Percentiles rank a stretch among this genome's conserved stretches.
phyloP scores from a whole-genome alignment of 2,113 vertebrate species.

The Cnemophilus loriae region DNA sequence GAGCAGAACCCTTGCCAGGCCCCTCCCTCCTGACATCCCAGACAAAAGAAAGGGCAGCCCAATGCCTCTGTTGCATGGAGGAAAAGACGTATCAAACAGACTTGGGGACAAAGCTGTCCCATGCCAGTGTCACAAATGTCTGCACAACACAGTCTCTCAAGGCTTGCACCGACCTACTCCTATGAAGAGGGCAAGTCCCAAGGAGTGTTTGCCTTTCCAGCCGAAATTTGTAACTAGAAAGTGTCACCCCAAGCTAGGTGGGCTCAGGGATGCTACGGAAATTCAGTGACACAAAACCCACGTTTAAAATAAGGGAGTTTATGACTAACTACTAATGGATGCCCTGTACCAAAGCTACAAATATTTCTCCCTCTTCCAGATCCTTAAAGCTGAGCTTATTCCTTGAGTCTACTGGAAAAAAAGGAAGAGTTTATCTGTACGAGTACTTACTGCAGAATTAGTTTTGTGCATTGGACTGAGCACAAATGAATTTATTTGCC shows the following conservation, averaged over 20 bases:
- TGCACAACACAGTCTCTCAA: not conserved
- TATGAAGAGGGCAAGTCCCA: not conserved
- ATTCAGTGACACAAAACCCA: not conserved
- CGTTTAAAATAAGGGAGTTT: not conserved
- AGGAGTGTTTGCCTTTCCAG: not conserved
- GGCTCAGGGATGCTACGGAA: not conserved
- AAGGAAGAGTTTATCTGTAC: not conserved
- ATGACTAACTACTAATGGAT: not conserved
- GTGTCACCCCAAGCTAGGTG: fast-evolving
- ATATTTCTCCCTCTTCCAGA: not conserved
- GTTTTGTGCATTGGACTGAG: not conserved
- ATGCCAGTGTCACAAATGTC: not conserved
- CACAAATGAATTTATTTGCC: not conserved
- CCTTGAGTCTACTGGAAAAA: not conserved
- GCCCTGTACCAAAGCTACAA: not conserved
- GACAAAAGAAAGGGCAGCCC: not conserved
- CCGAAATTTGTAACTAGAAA: not conserved
- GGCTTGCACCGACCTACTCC: not conserved
- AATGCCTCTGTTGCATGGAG: not conserved
- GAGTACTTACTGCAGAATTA: not conserved
- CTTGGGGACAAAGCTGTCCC: not conserved
- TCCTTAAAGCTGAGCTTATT: not conserved
- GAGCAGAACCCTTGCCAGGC: not conserved
- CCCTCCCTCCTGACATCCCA: not conserved
- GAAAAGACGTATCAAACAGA: fast-evolving